Evolutionary conservation across 2,888 invertebrate species (phyloP), one percentile per base, ranked within the genome.

Genomic region (Formica aserva): DNA sequence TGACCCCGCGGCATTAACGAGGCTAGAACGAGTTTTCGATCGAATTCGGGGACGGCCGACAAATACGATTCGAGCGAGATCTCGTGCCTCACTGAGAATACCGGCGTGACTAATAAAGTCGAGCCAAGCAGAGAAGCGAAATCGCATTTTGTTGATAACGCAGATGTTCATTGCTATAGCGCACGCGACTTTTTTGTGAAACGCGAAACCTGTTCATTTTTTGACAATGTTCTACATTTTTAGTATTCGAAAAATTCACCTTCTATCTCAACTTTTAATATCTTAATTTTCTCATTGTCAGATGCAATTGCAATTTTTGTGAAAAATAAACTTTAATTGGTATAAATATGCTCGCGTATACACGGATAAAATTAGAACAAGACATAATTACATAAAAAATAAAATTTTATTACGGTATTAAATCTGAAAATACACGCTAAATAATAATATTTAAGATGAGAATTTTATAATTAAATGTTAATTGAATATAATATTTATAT

Each of bases 1-100:
- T 88, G 88, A 89, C 88, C 89, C 88, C 85, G 89, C 63, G 85
- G 82, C 67, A 89, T 89, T 89, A 89, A 89, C 88, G 85, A 89
- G 87, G 75, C 84, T 82, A 84, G 84, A 89, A 89, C 87, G 88
- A 88, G 88, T 87, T 86, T 87, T 84, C 85, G 84, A 89, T 88
- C 89, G 88, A 84, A 81, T 83, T 83, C 87, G 85, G 74, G 80
- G 29, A 48, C 29, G 76, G 72, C 63, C 83, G 89, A 85, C 89
- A 89, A 90, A 90, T 90, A 82, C 83, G 87, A 88, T 90, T 87
- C 66, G 65, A 60, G 82, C 71, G 86, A 86, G 83, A 85, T 85
- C 87, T 85, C 87, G 90, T 82, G 88, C 83, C 76, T 82, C 82
- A 72, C 66, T 83, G 75, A 83, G 84, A 57, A 72, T 72, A 71